These are phyloP conservation scores for rat (Rattus norvegicus) DNA, from an alignment of 2,113 vertebrate genomes.

Conservation along the genomic window DNA sequence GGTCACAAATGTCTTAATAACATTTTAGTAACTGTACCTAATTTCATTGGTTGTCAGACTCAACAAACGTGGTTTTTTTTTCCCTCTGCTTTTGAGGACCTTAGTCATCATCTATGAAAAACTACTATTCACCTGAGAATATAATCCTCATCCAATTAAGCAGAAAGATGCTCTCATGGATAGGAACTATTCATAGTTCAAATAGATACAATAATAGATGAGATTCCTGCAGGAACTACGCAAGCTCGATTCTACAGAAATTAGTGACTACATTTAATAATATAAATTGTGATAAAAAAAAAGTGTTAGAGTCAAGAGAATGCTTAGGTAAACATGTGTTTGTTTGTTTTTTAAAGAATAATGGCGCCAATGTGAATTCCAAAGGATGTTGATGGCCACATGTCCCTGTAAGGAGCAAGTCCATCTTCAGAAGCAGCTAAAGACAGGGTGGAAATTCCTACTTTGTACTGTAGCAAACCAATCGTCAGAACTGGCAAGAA, in stretches of 20 bases:
- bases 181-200: slow-evolving; percentile 46
- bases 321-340: background rate
- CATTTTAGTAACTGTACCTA: background rate
- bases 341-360: slow-evolving; percentile 59
- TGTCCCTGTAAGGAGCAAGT: slow-evolving; percentile 51
- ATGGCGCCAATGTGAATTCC: slow-evolving; percentile 44
- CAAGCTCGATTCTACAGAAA: slow-evolving; percentile 48
- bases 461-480: slow-evolving; percentile 73
- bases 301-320: background rate
- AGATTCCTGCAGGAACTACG: slow-evolving; percentile 5
- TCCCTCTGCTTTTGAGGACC: slow-evolving; percentile 52
- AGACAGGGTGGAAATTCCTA: slow-evolving; percentile 51
- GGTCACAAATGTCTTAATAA: background rate
- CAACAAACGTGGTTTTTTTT: slow-evolving; percentile 55
- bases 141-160: slow-evolving; percentile 54
- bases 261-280: slow-evolving; percentile 53
- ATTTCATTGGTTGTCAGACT: slow-evolving; percentile 26
- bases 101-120: slow-evolving; percentile 56
- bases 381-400: slow-evolving; percentile 44
- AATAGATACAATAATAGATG: slow-evolving; percentile 31
- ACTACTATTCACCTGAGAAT: slow-evolving; percentile 54
- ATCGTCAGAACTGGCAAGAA: slow-evolving; percentile 30
- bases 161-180: background rate
- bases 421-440: slow-evolving; percentile 24
- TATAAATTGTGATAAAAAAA: slow-evolving; percentile 61